A percentile compares a stretch with the other conserved stretches of the same genome.
Conservation (phyloP, 2,797 vertebrate genomes). For the Neosilurus hyrtlii region DNA sequence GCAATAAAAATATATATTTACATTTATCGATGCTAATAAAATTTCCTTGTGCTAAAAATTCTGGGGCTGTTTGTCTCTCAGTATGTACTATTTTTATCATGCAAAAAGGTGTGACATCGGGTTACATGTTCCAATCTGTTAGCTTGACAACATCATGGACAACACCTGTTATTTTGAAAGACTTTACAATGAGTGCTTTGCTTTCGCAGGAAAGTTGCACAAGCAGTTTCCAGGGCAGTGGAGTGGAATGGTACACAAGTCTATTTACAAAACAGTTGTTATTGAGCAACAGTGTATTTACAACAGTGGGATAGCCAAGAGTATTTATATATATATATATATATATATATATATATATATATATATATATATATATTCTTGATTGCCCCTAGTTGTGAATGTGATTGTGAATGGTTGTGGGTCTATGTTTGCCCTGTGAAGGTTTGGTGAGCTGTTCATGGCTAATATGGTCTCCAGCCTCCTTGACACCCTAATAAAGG, state of each 20-base stretch:
- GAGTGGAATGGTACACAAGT: constrained; percentile 24
- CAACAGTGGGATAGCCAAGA: neutral
- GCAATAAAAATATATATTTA: neutral
- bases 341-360: no score
- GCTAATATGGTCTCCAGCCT: no score
- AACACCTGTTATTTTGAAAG: constrained; percentile 44
- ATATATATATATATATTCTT: no score
- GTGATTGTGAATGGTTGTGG: no score
- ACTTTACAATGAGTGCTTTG: constrained; percentile 30
- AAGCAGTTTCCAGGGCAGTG: constrained; percentile 34
- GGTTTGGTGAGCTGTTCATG: no score
- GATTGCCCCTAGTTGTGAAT: no score
- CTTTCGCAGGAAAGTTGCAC: constrained; percentile 50
- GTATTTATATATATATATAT: no score
- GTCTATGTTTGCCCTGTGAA: no score
- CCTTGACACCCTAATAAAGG: no score
- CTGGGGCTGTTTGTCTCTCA: neutral
- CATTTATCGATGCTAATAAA: neutral
- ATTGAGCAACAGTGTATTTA: constrained; percentile 52
- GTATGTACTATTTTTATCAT: neutral
- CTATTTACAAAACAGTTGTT: constrained; percentile 53
- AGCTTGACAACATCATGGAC: neutral
- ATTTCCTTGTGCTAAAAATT: neutral
- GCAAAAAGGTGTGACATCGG: constrained; percentile 22
- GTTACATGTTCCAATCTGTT: constrained; percentile 11